Evolutionary conservation across 2,113 vertebrate species (phyloP).

Genomic region (Mastomys coucha): DNA sequence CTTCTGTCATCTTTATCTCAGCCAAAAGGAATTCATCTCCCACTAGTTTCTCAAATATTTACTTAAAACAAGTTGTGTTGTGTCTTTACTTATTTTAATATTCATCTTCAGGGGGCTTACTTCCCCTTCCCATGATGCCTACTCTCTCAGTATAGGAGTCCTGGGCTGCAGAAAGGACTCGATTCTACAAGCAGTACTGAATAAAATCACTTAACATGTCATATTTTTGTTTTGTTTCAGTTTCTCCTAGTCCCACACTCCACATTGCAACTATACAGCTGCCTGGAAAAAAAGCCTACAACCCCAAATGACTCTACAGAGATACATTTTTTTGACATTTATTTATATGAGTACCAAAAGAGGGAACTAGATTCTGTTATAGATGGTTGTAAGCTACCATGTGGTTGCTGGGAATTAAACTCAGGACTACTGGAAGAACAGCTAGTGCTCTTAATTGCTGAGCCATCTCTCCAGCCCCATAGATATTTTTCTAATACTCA

Average conservation of each 20-base stretch:
- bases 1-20: background rate
- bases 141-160: background rate
- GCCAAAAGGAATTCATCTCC: constrained; percentile 22
- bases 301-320: background rate
- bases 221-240: background rate
- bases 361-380: no score
- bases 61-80: background rate
- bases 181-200: background rate
- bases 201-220: background rate
- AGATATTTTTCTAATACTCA: background rate
- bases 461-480: background rate
- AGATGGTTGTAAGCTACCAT: no score
- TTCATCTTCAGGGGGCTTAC: background rate
- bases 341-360: no score
- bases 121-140: constrained; percentile 28
- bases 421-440: no score
- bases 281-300: background rate
- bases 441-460: no score
- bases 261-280: background rate
- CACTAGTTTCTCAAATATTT: constrained; percentile 26
- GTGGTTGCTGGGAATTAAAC: no score
- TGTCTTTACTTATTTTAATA: constrained; percentile 30
- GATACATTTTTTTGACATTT: no score
- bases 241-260: background rate
- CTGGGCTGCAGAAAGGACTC: background rate